A percentile compares a stretch with the other conserved stretches of the same genome.
Evolutionary conservation across 2,888 invertebrate genomes (phyloP).

Genomic region (Eupithecia pulchellata): DNA sequence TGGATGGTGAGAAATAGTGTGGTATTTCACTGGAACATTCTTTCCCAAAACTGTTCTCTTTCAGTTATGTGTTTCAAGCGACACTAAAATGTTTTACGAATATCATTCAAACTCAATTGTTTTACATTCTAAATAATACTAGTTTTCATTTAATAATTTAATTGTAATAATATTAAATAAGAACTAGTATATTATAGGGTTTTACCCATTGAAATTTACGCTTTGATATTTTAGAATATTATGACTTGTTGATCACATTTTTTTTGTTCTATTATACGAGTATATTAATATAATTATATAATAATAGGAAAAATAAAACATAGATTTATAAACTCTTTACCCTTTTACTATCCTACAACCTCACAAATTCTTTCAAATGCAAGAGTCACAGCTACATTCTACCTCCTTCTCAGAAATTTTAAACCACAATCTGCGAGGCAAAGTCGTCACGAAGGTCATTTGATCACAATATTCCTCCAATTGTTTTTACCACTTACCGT

Average conservation of each 20-base stretch:
- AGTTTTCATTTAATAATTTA: too few relatives aligned
- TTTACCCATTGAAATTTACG: too few relatives aligned
- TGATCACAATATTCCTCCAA: neutral
- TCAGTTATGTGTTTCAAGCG: neutral
- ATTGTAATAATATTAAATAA: too few relatives aligned
- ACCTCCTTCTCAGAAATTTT: neutral
- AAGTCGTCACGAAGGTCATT: neutral
- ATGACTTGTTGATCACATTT: too few relatives aligned
- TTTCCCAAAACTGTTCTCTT: neutral
- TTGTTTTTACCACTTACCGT: neutral
- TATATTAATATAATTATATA: too few relatives aligned
- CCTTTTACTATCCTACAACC: neutral
- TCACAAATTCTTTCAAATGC: neutral
- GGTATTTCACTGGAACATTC: neutral
- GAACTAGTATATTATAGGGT: too few relatives aligned
- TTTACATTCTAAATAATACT: too few relatives aligned
- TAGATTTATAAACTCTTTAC: neutral
- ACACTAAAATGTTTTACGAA: neutral
- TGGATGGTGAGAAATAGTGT: neutral
- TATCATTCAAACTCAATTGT: neutral
- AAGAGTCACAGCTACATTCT: neutral
- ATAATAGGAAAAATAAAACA: too few relatives aligned
- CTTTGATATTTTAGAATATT: neutral
- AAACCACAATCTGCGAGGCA: neutral
- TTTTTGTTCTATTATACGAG: too few relatives aligned